These are phyloP conservation scores for Plagodis dolabraria DNA, from an alignment of 2,888 invertebrate species.

Conservation along the genomic window DNA sequence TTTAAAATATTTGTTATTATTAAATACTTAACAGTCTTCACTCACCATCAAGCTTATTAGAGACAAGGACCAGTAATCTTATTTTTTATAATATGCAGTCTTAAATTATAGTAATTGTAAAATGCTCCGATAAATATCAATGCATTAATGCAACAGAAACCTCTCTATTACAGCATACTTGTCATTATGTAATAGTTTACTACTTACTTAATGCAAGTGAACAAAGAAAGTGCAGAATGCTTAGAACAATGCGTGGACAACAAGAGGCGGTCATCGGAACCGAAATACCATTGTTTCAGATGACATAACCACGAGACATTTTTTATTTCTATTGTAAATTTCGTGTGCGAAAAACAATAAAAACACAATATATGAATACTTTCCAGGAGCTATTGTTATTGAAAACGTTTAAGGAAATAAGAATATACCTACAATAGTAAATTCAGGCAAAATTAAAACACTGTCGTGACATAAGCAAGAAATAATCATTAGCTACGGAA, in stretches of 20 bases:
- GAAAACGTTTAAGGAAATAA: background rate
- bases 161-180: conserved; percentile 11
- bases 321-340: conserved; percentile 7
- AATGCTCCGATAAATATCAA: conserved; percentile 21
- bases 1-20: too few relatives aligned
- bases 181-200: conserved; percentile 24
- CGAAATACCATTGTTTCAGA: conserved; percentile 47
- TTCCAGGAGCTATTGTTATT: background rate
- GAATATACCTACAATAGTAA: too few relatives aligned
- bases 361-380: too few relatives aligned
- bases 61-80: too few relatives aligned
- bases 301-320: conserved; percentile 44
- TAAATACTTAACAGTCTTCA: too few relatives aligned
- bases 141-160: conserved; percentile 17
- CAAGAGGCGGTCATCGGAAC: conserved; percentile 52
- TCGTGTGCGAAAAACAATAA: conserved; percentile 12
- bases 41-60: too few relatives aligned
- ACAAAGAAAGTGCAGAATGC: conserved; percentile 53
- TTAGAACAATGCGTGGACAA: conserved; percentile 63
- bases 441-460: too few relatives aligned
- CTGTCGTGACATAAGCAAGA: too few relatives aligned
- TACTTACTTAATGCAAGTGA: conserved; percentile 23
- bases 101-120: background rate
- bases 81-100: too few relatives aligned
- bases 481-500: too few relatives aligned